Evolutionary conservation across 1,140 invertebrate genomes (phyloP).

Genomic region (Lucilia cuprina): DNA sequence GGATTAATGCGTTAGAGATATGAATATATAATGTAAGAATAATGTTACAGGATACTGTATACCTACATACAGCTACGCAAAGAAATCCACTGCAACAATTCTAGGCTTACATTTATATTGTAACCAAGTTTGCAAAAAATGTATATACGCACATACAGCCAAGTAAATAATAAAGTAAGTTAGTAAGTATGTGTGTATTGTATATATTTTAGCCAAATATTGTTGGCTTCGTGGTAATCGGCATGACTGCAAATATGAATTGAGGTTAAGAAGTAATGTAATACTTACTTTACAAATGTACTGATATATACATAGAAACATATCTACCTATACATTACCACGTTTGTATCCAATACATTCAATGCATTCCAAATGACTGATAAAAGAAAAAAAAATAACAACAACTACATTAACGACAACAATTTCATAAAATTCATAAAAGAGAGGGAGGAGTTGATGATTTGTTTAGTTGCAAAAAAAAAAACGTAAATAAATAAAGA

Average conservation of each 20-base stretch:
- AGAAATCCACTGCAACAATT: neutral
- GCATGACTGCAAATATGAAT: conserved; percentile 13
- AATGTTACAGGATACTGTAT: neutral
- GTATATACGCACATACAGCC: neutral
- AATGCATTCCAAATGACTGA: neutral
- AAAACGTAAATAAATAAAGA: neutral
- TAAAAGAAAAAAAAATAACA: neutral
- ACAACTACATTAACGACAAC: neutral
- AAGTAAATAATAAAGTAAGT: neutral
- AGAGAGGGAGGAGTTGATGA: conserved; percentile 16
- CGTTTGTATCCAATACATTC: neutral
- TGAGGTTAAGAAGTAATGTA: conserved; percentile 31
- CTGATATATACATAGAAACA: neutral
- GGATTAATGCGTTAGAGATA: too few species aligned
- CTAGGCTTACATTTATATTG: neutral
- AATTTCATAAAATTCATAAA: neutral
- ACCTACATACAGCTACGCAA: neutral
- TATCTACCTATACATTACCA: neutral
- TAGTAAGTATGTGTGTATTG: neutral
- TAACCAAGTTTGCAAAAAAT: neutral
- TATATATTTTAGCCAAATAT: neutral
- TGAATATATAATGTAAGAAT: neutral
- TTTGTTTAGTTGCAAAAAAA: neutral
- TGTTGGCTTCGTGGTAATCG: conserved; percentile 6
- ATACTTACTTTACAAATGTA: conserved; percentile 16